Percentiles rank a stretch among this genome's conserved stretches.
Conservation (phyloP, 1,140 invertebrate genomes). For the Periplaneta americana region DNA sequence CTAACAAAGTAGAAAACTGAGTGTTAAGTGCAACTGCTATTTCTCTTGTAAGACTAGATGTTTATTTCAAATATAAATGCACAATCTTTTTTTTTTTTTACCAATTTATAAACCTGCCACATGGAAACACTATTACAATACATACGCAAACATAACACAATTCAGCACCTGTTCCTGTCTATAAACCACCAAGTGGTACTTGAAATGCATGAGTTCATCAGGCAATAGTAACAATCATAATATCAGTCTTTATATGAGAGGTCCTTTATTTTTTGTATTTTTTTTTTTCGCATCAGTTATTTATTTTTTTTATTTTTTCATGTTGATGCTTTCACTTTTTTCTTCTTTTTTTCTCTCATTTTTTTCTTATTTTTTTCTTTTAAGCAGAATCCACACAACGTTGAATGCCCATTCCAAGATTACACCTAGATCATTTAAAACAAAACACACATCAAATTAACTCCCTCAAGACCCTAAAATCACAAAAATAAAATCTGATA, state of each 20-base stretch:
- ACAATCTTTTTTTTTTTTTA: not conserved
- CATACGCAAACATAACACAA: not conserved
- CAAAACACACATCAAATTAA: conserved; percentile 9
- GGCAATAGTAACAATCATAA: not conserved
- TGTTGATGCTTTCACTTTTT: conserved; percentile 2
- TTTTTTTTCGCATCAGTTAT: not conserved
- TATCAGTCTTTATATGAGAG: not conserved
- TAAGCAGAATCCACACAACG: not conserved
- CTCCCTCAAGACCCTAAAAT: not conserved
- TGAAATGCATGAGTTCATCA: not conserved
- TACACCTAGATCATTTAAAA: conserved; percentile 13
- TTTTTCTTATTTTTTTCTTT: not conserved
- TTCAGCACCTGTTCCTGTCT: not conserved
- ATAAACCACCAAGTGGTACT: not conserved
- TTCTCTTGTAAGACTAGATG: not conserved
- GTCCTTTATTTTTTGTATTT: not conserved
- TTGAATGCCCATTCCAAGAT: not conserved
- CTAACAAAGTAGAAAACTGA: not conserved
- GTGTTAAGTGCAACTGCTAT: not conserved
- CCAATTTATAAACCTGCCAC: not conserved
- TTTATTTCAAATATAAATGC: not conserved
- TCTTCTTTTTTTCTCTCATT: not conserved
- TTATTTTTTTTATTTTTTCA: not conserved
- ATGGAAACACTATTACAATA: not conserved
- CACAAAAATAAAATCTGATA: not conserved